Evolutionary conservation across 2,113 vertebrate genomes (phyloP), one percentile per base, ranked within the genome.

Genomic region (Rhinoderma darwinii): DNA sequence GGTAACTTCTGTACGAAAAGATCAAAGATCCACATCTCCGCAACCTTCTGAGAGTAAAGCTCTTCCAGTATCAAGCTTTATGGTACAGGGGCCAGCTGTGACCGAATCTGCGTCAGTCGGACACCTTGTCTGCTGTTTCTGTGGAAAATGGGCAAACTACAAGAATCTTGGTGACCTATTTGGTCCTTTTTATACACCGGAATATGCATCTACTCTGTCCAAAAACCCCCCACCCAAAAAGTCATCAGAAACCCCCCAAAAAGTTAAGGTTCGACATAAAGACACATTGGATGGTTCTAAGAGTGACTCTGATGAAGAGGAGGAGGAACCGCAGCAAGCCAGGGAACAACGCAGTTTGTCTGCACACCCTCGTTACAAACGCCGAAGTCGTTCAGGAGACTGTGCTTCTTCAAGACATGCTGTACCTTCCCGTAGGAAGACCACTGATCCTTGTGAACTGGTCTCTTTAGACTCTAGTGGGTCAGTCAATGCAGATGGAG

Each of bases 91-190:
- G 50, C 97, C 98, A 6, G 96, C 97, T 63, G 95, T 97, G 43
- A 97, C 96, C 3, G 98, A 99, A 88, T 96, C 96, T 44, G 93
- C 95, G 88, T 95, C 97, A 79, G 92, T 96, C 37, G 98, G 98
- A 82, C 96, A 96, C 81, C 93, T 99, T 88, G 95, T 99, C 41
- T 99, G 98, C 90, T 99, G 98, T 92, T 94, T 99, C 37, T 99
- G 98, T 90, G 97, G 98, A 90, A 99, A 99, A 92, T 99, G 97
- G 96, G 97, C 98, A 87, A 99, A 98, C 92, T 99, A 97, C 90
- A 97, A 97, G 89, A 97, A 98, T 91, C 97, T 99, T 84, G 98
- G 98, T 47, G 98, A 99, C 92, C 96, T 99, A 82, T 99, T 98
- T 75, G 98, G 98, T 89, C 98, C 98, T 68, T 99, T 97, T 93